phyloP scores from a whole-genome alignment of 2,797 vertebrate species.

The Smutsia temminckii region DNA sequence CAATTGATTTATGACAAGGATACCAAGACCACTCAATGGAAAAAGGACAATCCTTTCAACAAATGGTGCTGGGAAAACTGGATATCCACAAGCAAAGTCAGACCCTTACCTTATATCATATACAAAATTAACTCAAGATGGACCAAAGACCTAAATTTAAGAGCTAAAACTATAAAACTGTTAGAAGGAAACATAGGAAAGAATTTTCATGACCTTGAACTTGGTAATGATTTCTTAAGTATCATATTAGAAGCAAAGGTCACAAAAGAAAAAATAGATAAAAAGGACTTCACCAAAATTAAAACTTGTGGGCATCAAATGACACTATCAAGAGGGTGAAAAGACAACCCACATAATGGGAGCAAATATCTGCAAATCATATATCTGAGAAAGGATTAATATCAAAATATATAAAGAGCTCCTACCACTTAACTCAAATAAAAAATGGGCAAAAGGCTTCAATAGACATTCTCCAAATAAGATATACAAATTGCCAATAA shows the following conservation, averaged over 20 bases:
- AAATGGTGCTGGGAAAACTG: not conserved
- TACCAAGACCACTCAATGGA: not conserved
- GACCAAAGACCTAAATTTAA: not conserved
- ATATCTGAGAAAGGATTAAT: not conserved
- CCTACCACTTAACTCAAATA: not conserved
- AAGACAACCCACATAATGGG: not conserved
- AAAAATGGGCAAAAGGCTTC: not conserved
- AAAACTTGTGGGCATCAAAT: not conserved
- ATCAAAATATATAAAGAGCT: not conserved
- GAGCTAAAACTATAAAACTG: not conserved
- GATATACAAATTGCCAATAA: not conserved
- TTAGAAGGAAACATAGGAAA: not conserved
- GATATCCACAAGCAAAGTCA: not conserved
- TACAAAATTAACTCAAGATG: not conserved
- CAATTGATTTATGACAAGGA: not conserved
- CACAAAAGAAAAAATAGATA: not conserved
- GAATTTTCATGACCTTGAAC: not conserved
- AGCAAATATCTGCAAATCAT: not conserved
- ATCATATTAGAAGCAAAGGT: not conserved
- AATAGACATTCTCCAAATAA: not conserved
- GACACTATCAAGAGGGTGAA: not conserved
- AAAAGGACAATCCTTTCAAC: not conserved
- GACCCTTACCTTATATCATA: not conserved
- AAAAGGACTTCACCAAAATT: not conserved
- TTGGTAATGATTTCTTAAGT: conserved; percentile 21